phyloP scores from a whole-genome alignment of 1,140 invertebrate species.

The Nomia melanderi region DNA sequence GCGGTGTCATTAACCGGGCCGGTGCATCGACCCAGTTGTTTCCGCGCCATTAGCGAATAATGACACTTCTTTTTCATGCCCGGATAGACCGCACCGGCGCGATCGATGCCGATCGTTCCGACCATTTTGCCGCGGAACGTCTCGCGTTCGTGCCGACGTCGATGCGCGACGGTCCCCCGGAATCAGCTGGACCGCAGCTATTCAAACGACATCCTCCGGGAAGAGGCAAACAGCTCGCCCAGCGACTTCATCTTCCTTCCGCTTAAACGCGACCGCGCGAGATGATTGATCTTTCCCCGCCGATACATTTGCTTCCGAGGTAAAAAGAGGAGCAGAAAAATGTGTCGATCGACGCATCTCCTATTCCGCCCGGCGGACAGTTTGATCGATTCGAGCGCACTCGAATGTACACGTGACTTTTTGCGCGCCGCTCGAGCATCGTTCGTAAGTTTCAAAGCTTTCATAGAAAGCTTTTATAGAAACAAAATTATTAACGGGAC shows the following conservation, averaged over 20 bases:
- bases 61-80: constrained; percentile 61
- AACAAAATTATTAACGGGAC: no score
- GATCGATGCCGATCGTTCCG: constrained; percentile 55
- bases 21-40: constrained; percentile 63
- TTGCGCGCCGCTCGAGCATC: not conserved
- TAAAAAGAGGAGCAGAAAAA: not conserved
- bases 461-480: no score
- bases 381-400: constrained; percentile 37
- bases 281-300: constrained; percentile 31
- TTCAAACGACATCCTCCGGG: not conserved
- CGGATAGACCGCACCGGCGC: constrained; percentile 19
- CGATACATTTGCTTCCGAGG: constrained; percentile 16
- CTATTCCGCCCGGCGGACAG: constrained; percentile 23
- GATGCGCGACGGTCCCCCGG: constrained; percentile 16
- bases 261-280: constrained; percentile 36
- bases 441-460: not conserved
- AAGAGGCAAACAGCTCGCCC: not conserved
- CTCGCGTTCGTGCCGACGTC: not conserved
- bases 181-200: constrained; percentile 31
- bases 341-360: constrained; percentile 30
- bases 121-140: constrained; percentile 15
- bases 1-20: constrained; percentile 55
- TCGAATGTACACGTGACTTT: not conserved
- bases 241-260: constrained; percentile 25
- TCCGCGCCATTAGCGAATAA: constrained; percentile 61